Evolutionary conservation across 2,888 invertebrate genomes (phyloP).

Genomic region (Volucella zonaria): DNA sequence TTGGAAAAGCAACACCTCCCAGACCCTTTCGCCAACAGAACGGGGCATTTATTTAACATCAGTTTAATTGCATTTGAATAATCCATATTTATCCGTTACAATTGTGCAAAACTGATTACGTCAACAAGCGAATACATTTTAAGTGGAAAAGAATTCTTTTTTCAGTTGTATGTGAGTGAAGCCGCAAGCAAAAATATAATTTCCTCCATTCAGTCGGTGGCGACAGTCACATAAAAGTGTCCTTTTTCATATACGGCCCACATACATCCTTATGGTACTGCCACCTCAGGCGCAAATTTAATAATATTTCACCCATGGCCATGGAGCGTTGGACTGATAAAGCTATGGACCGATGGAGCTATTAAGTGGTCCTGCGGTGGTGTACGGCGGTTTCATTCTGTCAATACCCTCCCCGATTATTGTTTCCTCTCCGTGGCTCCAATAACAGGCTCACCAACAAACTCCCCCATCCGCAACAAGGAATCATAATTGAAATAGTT

Average conservation of each 20-base stretch:
- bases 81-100: constrained; percentile 13
- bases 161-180: not conserved
- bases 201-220: not conserved
- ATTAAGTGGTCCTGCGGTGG: constrained; percentile 6
- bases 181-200: not conserved
- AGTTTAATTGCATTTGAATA: not conserved
- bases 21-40: too few species aligned
- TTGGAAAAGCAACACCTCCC: too few species aligned
- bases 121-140: not conserved
- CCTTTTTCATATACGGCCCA: not conserved
- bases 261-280: not conserved
- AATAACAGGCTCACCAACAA: not conserved
- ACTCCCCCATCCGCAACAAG: constrained; percentile 13
- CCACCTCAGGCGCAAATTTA: constrained; percentile 7
- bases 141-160: not conserved
- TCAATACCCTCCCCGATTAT: constrained; percentile 35
- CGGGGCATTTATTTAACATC: not conserved
- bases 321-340: too few species aligned
- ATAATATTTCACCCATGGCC: constrained; percentile 21
- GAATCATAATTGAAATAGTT: constrained; percentile 60
- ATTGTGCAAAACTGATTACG: constrained; percentile 13
- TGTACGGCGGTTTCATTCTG: constrained; percentile 27
- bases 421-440: constrained; percentile 14
- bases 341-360: not conserved
- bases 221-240: not conserved